These are phyloP conservation scores for Drosophila persimilis DNA, from an alignment of 1,140 invertebrate genomes.

Conservation along the genomic window DNA sequence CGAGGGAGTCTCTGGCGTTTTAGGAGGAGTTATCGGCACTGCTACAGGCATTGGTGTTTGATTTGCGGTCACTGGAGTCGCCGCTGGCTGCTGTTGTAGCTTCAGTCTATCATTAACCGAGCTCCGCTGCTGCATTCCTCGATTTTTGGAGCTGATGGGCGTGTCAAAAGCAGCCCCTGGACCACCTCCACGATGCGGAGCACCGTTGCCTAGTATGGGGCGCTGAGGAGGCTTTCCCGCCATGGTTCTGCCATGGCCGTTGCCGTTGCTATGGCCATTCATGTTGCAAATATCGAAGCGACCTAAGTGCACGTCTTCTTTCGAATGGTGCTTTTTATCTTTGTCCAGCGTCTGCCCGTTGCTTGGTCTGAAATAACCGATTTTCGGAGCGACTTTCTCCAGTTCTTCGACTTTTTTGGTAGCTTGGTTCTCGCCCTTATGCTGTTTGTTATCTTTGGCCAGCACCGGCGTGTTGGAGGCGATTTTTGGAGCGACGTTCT, in stretches of 20 bases:
- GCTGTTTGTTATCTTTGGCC: too few relatives aligned
- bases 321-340: too few relatives aligned
- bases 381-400: too few relatives aligned
- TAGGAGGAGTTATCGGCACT: constrained; percentile 50
- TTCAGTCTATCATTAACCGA: constrained; percentile 69
- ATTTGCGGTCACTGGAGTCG: too few relatives aligned
- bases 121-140: constrained; percentile 28
- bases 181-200: constrained; percentile 20
- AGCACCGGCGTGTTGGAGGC: too few relatives aligned
- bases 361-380: background rate
- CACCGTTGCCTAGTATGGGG: constrained; percentile 63
- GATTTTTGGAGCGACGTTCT: background rate
- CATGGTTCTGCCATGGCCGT: constrained; percentile 20
- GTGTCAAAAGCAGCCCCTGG: background rate
- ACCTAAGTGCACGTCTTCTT: background rate
- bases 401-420: background rate
- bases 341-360: too few relatives aligned
- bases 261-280: constrained; percentile 31
- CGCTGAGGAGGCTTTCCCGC: constrained; percentile 48
- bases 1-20: constrained; percentile 31
- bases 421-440: too few relatives aligned
- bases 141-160: constrained; percentile 1
- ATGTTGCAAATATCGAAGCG: constrained; percentile 2
- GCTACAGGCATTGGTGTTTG: background rate
- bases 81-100: constrained; percentile 3